Base-by-base conservation (phyloP, 1,140 invertebrate species). In the Oedothorax gibbosus region DNA sequence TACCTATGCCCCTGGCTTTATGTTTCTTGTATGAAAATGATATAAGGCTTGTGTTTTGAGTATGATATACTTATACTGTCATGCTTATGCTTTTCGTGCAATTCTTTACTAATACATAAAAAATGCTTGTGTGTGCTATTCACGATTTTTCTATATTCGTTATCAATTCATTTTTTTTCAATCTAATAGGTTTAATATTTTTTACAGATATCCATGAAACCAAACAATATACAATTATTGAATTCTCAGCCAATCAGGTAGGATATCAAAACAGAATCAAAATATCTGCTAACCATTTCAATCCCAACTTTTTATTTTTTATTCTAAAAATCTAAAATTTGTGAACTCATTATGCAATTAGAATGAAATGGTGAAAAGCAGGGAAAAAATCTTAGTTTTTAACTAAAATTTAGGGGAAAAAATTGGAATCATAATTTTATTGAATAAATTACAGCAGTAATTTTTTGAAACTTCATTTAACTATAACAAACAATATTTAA, bases 201-300 rank as follows among this genome's bases (percentile, higher is more conserved):
- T 90, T 88, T 89, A 94, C 35, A 35, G 93, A 93, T 89, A 91
- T 92, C 0, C 91, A 93, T 85, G 90, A 93, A 86, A 91, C 92
- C 76, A 91, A 91, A 72, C 90, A 92, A 87, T 94, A 93, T 89
- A 91, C 91, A 56, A 90, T 93, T 87, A 90, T 93, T 20, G 88
- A 90, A 14, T 94, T 94, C 87, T 86, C 86, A 0, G 88, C 92
- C 14, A 88, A 90, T 49, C 88, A 92, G 56, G 86, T 87, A 76
- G 68, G 75, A n/a, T 73, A 56, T 35, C 12, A 21, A 21, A 4
- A 66, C 20, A 21, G 35, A 35, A 35, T 1, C n/a, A n/a, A n/a
- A n/a, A n/a, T n/a, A n/a, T n/a, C n/a, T n/a, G n/a, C n/a, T n/a
- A n/a, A n/a, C n/a, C n/a, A n/a, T 65, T 65, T 65, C 56, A 11